phyloP scores from a whole-genome alignment of 2,888 invertebrate genomes.

The Polymixis flavicincta region DNA sequence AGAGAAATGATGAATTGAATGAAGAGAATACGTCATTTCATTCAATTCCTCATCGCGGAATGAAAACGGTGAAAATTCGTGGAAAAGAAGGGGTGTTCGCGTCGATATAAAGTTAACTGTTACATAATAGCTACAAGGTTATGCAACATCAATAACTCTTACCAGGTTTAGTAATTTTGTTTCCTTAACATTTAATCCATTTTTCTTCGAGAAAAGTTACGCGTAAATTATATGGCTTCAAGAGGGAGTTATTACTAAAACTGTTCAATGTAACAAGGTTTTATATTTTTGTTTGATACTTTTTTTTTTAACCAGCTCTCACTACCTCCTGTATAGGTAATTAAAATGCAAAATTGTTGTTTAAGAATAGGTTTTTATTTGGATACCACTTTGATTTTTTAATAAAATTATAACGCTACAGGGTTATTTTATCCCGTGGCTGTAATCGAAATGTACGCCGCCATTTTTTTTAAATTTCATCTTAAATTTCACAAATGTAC shows the following conservation, averaged over 20 bases:
- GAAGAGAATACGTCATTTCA: not conserved
- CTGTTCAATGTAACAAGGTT: not conserved
- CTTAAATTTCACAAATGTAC: not conserved
- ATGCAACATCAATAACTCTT: not conserved
- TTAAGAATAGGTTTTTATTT: slow-evolving; percentile 3
- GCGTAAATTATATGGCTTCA: not conserved
- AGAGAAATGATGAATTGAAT: too few relatives aligned
- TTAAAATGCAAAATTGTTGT: slow-evolving; percentile 19
- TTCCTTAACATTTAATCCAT: not conserved
- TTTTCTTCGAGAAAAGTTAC: not conserved
- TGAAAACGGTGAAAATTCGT: not conserved
- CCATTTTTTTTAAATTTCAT: not conserved
- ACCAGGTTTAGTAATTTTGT: not conserved
- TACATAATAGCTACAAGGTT: not conserved
- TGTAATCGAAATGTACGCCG: not conserved
- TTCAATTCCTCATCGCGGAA: too few relatives aligned
- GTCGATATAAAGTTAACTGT: not conserved
- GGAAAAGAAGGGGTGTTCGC: not conserved
- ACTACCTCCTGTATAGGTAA: slow-evolving; percentile 1
- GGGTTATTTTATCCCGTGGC: not conserved
- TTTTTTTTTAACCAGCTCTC: slow-evolving; percentile 21
- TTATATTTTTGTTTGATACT: not conserved
- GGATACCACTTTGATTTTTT: not conserved
- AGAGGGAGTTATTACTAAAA: slow-evolving; percentile 16
- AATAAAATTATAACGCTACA: not conserved